These are phyloP conservation scores for Sminthurinus signatus DNA, from an alignment of 1,140 invertebrate species.

Conservation along the genomic window DNA sequence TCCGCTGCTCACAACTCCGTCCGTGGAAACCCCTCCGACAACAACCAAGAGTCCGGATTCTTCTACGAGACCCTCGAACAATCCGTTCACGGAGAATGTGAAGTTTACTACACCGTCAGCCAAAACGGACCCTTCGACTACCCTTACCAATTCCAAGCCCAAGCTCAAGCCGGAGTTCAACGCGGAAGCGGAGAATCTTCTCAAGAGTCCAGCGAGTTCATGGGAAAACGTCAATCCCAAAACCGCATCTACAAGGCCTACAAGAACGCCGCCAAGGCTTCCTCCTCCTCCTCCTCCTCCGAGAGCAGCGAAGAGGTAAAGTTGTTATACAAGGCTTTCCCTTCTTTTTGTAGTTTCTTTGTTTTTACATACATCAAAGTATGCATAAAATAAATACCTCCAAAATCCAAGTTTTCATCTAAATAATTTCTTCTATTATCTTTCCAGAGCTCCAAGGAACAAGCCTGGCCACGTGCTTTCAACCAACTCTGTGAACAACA, in stretches of 20 bases:
- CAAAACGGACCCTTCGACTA: constrained; percentile 32
- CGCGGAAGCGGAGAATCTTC: neutral
- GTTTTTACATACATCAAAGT: no score
- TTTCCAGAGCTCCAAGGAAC: constrained; percentile 18
- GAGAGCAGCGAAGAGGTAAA: constrained; percentile 13
- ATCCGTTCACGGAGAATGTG: constrained; percentile 33
- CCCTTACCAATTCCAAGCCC: constrained; percentile 23
- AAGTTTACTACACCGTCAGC: constrained; percentile 38
- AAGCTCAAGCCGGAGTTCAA: constrained; percentile 16
- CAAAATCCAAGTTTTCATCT: no score
- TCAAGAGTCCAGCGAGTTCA: neutral
- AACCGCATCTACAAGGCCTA: constrained; percentile 1
- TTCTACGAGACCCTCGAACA: constrained; percentile 37
- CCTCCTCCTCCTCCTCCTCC: constrained; percentile 8
- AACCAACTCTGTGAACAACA: constrained; percentile 36
- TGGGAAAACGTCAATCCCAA: constrained; percentile 2
- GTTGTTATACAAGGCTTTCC: no score
- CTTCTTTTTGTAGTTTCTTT: no score
- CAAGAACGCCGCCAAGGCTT: neutral
- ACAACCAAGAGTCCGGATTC: constrained; percentile 31
- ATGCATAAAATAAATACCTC: no score
- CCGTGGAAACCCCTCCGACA: constrained; percentile 19
- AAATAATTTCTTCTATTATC: neutral
- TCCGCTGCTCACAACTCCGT: constrained; percentile 32
- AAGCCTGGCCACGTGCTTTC: constrained; percentile 35